Conservation (phyloP, 1,140 invertebrate species). For the Drosophila navojoa region DNA sequence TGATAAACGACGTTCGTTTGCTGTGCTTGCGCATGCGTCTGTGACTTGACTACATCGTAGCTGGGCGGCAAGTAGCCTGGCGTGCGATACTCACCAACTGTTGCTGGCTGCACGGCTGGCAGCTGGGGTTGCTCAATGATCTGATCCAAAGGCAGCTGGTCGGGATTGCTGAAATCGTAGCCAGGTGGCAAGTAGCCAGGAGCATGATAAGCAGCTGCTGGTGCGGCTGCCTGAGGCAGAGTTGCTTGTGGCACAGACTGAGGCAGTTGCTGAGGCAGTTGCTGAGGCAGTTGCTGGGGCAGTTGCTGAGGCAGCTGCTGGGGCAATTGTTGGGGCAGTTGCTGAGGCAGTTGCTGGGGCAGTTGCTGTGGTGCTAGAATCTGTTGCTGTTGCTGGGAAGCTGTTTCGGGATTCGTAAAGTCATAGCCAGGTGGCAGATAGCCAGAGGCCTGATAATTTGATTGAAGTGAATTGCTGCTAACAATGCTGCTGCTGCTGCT, state of each 20-base stretch:
- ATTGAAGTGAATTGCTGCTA: slow-evolving; percentile 9
- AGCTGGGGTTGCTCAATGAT: slow-evolving; percentile 17
- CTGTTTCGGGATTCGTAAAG: slow-evolving; percentile 57
- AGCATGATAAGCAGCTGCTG: slow-evolving; percentile 38
- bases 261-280: background rate
- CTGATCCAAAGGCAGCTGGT: slow-evolving; percentile 42
- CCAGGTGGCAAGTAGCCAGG: slow-evolving; percentile 66
- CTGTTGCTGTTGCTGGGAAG: slow-evolving; percentile 8
- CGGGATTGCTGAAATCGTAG: slow-evolving; percentile 65
- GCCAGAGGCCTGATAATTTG: slow-evolving; percentile 43
- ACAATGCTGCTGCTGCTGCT: slow-evolving; percentile 16
- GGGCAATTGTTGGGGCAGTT: no score
- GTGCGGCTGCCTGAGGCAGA: background rate
- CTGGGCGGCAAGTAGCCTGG: slow-evolving; percentile 65
- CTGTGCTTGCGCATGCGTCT: slow-evolving; percentile 11
- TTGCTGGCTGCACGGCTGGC: slow-evolving; percentile 39
- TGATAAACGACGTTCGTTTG: slow-evolving; percentile 20
- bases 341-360: no score
- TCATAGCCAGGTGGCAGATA: slow-evolving; percentile 69
- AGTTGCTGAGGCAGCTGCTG: no score
- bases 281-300: background rate
- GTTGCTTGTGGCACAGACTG: slow-evolving; percentile 12
- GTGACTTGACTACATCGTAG: slow-evolving; percentile 51
- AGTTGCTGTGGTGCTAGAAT: no score
- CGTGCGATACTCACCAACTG: slow-evolving; percentile 49